These are phyloP conservation scores for Hermetia illucens DNA, from an alignment of 1,140 invertebrate species.

Conservation along the genomic window DNA sequence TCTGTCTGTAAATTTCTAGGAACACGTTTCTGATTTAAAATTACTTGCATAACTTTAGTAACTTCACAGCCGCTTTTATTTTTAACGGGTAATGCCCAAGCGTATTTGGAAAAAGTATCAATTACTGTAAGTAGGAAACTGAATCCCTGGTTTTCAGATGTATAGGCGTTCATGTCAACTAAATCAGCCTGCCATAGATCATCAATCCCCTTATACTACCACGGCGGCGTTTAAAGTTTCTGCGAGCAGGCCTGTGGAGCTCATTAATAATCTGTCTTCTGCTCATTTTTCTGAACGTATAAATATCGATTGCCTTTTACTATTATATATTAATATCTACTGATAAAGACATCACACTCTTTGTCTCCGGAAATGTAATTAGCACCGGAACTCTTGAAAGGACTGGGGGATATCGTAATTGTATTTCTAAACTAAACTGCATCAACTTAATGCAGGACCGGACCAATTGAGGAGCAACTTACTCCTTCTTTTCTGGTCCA, in stretches of 20 bases:
- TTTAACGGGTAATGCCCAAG: slow-evolving; percentile 32
- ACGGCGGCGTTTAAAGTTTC: slow-evolving; percentile 19
- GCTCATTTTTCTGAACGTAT: no score
- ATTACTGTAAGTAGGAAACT: slow-evolving; percentile 34
- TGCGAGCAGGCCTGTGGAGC: slow-evolving; percentile 24
- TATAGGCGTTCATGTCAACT: slow-evolving; percentile 23
- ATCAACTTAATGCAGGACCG: no score
- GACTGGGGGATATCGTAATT: no score
- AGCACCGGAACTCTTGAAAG: no score
- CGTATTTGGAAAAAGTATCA: slow-evolving; percentile 33
- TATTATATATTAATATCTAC: no score
- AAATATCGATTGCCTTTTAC: no score
- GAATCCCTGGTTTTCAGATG: slow-evolving; percentile 25
- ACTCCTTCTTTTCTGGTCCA: no score
- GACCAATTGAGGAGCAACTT: no score
- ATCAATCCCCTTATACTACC: slow-evolving; percentile 21
- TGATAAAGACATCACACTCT: no score
- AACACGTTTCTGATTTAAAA: slow-evolving; percentile 5
- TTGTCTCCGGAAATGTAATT: no score
- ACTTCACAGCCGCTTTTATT: slow-evolving; percentile 28
- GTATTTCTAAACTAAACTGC: no score
- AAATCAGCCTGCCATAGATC: slow-evolving; percentile 30
- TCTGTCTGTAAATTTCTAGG: no score
- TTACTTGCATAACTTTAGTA: slow-evolving; percentile 13
- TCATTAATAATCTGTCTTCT: slow-evolving; percentile 20